A percentile compares a stretch with the other conserved stretches of the same genome.
phyloP scores from a whole-genome alignment of 2,113 vertebrate species.

The Microcebus jonahi region DNA sequence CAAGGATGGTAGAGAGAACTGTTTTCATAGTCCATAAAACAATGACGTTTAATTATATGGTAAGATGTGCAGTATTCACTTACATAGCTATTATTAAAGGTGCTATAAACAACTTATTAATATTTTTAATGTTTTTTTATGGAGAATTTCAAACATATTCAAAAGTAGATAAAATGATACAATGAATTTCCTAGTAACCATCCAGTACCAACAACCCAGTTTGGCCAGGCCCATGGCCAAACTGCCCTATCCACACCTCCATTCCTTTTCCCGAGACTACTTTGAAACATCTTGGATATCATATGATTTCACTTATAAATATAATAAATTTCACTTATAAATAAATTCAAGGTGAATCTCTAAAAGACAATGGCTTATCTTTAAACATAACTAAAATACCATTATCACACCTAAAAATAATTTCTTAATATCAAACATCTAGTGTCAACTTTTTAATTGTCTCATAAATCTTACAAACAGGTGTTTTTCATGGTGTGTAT shows the following conservation, averaged over 20 bases:
- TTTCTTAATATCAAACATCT: neutral
- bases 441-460: neutral
- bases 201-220: neutral
- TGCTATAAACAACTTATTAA: neutral
- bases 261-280: neutral
- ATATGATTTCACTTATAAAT: neutral
- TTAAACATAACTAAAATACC: neutral
- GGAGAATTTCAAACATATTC: neutral
- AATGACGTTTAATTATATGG: neutral
- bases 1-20: neutral
- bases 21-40: neutral
- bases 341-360: neutral
- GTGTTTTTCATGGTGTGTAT: neutral
- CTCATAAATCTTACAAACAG: neutral
- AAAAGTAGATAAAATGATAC: neutral
- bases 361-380: neutral
- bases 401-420: neutral
- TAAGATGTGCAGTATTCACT: neutral
- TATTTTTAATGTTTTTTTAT: neutral
- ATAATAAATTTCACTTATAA: neutral
- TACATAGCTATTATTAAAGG: neutral
- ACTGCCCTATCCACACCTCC: neutral
- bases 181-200: neutral
- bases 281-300: neutral
- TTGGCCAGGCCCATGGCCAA: neutral